Evolutionary conservation across 2,113 vertebrate species (phyloP).

Genomic region (Sinocyclocheilus anophthalmus): DNA sequence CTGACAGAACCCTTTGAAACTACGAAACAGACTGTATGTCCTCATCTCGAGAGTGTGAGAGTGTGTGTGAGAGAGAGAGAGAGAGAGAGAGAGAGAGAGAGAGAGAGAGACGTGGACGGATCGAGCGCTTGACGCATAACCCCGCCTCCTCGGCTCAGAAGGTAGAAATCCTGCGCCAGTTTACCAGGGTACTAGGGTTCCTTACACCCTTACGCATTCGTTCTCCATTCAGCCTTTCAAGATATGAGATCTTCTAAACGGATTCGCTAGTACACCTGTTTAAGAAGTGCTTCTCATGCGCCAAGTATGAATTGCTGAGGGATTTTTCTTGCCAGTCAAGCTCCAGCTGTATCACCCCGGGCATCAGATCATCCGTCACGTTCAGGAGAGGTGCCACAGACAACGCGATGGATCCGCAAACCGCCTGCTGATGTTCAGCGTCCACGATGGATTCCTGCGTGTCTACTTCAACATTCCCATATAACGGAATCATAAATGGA

Average conservation of each 20-base stretch:
- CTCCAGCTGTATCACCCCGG: slow-evolving; percentile 21
- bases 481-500: slow-evolving; percentile 84
- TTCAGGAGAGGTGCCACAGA: slow-evolving; percentile 66
- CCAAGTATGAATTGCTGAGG: slow-evolving; percentile 28
- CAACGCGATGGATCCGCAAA: slow-evolving; percentile 80
- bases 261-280: neutral
- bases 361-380: slow-evolving; percentile 63
- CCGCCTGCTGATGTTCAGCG: slow-evolving; percentile 80
- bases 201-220: neutral
- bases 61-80: slow-evolving; percentile 44
- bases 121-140: slow-evolving; percentile 71
- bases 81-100: slow-evolving; percentile 53
- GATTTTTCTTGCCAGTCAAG: neutral
- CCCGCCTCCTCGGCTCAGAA: slow-evolving; percentile 66
- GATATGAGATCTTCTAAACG: neutral
- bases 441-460: slow-evolving; percentile 83
- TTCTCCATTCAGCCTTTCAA: neutral
- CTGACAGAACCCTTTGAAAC: neutral
- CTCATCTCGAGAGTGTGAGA: neutral
- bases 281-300: neutral
- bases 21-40: neutral
- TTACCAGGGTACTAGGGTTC: neutral
- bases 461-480: slow-evolving; percentile 75
- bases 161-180: slow-evolving; percentile 68
- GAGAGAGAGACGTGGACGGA: slow-evolving; percentile 61